phyloP scores from a whole-genome alignment of 2,888 invertebrate genomes.

The Dasysyrphus tricinctus region DNA sequence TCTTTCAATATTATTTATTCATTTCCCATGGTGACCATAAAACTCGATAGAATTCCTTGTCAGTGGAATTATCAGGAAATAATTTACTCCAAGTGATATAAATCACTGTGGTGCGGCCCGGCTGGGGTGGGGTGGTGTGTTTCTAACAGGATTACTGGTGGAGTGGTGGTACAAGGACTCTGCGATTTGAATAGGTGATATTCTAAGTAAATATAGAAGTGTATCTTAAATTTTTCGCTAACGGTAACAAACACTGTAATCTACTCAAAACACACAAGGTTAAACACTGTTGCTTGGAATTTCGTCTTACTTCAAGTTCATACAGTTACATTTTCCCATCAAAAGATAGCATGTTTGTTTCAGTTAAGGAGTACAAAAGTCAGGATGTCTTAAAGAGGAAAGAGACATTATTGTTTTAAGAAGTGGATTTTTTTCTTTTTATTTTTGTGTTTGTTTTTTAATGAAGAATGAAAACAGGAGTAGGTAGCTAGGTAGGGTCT shows the following conservation, averaged over 20 bases:
- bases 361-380: constrained; percentile 19
- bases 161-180: not conserved
- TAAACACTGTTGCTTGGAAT: constrained; percentile 30
- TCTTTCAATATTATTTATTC: constrained; percentile 73
- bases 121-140: not conserved
- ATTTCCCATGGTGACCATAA: constrained; percentile 75
- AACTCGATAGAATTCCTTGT: constrained; percentile 74
- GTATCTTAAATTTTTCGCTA: constrained; percentile 10
- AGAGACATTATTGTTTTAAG: not conserved
- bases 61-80: constrained; percentile 73
- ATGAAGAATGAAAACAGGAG: not conserved
- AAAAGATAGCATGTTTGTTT: constrained; percentile 21
- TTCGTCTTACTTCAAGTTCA: not conserved
- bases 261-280: constrained; percentile 31
- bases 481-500: not conserved
- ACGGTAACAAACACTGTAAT: constrained; percentile 10
- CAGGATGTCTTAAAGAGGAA: not conserved
- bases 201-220: constrained; percentile 28
- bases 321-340: not conserved
- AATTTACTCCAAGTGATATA: constrained; percentile 74
- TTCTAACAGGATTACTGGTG: not conserved
- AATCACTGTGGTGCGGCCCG: constrained; percentile 55
- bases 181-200: constrained; percentile 20
- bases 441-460: constrained; percentile 4
- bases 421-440: constrained; percentile 3